These are phyloP conservation scores for Astropecten irregularis DNA, from an alignment of 53 echinoderm and acorn worm genomes.

Conservation along the genomic window DNA sequence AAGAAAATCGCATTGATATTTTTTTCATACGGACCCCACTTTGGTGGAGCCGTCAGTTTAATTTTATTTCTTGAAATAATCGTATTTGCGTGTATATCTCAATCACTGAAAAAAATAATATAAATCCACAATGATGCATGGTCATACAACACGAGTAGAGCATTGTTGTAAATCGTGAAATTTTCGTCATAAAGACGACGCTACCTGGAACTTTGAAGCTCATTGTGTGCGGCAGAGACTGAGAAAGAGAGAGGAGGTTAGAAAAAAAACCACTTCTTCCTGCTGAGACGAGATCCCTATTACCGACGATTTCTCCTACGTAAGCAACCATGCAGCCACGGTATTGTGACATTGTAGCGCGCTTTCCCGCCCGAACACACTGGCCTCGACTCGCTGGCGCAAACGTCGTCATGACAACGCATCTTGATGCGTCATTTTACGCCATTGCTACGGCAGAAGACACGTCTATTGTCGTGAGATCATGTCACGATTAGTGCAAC, in stretches of 20 bases:
- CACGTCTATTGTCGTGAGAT: slow-evolving; percentile 44
- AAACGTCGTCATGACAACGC: slow-evolving; percentile 58
- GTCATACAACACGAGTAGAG: too few relatives aligned
- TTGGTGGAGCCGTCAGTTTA: too few relatives aligned
- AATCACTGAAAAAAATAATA: too few relatives aligned
- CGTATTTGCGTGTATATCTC: too few relatives aligned
- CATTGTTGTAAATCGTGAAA: too few relatives aligned
- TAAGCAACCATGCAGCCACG: slow-evolving; percentile 3
- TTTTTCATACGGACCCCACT: too few relatives aligned
- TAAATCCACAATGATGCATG: too few relatives aligned
- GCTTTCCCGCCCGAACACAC: slow-evolving; percentile 24
- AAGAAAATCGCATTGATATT: too few relatives aligned
- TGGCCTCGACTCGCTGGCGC: slow-evolving; percentile 22
- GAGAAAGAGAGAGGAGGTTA: background rate
- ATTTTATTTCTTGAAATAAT: too few relatives aligned
- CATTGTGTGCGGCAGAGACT: background rate
- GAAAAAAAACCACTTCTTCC: background rate
- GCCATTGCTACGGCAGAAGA: slow-evolving; percentile 40
- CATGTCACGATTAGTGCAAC: slow-evolving; percentile 51
- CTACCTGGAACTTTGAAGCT: slow-evolving; percentile 2
- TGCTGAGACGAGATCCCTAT: background rate
- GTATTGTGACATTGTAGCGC: slow-evolving; percentile 45
- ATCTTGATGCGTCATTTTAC: slow-evolving; percentile 63
- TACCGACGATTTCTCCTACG: slow-evolving; percentile 38
- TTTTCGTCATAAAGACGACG: too few relatives aligned